Conservation (phyloP, 2,888 invertebrate genomes). For the Biston stratarius region DNA sequence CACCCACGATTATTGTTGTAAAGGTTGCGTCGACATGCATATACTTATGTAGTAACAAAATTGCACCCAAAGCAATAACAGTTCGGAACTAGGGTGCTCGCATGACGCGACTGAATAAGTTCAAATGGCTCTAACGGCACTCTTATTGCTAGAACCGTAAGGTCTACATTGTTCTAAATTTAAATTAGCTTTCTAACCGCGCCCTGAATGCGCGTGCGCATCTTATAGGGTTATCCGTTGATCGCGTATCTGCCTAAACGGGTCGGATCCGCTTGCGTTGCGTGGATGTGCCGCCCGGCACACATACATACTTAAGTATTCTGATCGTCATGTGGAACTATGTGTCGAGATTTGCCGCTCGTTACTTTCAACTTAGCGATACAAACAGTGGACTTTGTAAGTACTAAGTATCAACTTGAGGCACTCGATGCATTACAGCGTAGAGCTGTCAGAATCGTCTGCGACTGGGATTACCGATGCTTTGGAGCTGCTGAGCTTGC, state of each 20-base stretch:
- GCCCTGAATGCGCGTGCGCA: conserved; percentile 56
- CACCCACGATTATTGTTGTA: neutral
- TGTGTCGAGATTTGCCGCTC: no score
- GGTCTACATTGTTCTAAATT: conserved; percentile 33
- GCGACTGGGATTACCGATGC: no score
- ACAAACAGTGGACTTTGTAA: no score
- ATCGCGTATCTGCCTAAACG: conserved; percentile 41
- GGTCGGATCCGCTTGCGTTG: conserved; percentile 43
- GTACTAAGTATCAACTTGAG: no score
- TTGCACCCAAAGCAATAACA: conserved; percentile 8
- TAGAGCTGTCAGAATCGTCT: no score
- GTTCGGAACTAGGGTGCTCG: conserved; percentile 37
- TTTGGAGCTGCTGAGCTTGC: no score
- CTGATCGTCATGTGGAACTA: neutral
- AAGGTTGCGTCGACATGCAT: neutral
- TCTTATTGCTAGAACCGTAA: conserved; percentile 23
- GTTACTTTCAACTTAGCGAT: no score
- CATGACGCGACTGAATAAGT: conserved; percentile 37
- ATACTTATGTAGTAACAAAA: neutral
- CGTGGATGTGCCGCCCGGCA: conserved; percentile 31
- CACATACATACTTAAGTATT: conserved; percentile 2
- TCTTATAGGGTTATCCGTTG: conserved; percentile 51
- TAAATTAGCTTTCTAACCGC: conserved; percentile 59
- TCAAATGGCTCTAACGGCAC: conserved; percentile 24
- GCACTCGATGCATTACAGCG: no score